Evolutionary conservation across 1,140 invertebrate genomes (phyloP).

Genomic region (Parasteatoda tepidariorum): DNA sequence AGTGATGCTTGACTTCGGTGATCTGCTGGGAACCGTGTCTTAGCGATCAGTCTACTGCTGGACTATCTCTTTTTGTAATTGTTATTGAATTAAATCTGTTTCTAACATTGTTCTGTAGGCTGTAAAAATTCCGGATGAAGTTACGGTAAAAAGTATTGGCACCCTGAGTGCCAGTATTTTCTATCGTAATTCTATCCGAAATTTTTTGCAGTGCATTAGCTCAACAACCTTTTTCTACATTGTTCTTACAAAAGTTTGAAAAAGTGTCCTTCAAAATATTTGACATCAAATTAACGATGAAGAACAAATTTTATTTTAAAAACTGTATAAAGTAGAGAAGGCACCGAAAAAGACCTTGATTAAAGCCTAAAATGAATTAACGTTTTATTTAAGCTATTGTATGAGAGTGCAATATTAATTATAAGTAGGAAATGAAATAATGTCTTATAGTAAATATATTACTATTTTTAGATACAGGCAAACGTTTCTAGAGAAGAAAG

Average conservation of each 20-base stretch:
- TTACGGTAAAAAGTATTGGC: not conserved
- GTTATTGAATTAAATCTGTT: no score
- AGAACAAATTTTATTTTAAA: not conserved
- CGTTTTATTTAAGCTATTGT: not conserved
- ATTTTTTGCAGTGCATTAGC: not conserved
- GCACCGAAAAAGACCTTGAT: not conserved
- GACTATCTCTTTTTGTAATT: no score
- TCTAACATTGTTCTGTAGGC: not conserved
- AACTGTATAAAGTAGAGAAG: no score
- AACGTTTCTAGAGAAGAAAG: constrained; percentile 63
- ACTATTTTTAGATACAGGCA: constrained; percentile 24
- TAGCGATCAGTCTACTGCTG: no score
- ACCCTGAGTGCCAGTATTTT: not conserved
- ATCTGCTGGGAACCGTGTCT: no score
- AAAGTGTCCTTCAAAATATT: no score
- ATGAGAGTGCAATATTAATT: not conserved
- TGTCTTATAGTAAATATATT: not conserved
- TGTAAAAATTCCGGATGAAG: not conserved
- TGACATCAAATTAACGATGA: not conserved
- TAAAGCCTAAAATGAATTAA: not conserved
- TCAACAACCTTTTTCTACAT: no score
- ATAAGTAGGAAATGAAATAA: not conserved
- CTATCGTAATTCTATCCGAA: not conserved
- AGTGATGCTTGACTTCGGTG: no score
- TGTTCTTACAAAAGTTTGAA: no score